Evolutionary conservation across 2,797 vertebrate species (phyloP).

Genomic region (Hoplostethus mediterraneus): DNA sequence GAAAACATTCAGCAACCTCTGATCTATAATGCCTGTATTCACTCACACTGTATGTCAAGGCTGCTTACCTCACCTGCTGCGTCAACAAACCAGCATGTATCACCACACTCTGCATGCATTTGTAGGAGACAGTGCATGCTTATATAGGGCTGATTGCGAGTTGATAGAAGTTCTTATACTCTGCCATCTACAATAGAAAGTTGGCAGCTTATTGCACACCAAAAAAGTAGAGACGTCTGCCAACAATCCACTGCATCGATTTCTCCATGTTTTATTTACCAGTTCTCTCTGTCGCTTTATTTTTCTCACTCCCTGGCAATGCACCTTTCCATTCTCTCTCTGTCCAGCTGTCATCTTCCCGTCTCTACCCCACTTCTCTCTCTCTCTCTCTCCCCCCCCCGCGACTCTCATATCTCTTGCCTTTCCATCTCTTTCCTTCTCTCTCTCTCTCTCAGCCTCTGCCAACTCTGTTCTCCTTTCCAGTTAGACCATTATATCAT

Average conservation of each 20-base stretch:
- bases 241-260: slow-evolving; percentile 14
- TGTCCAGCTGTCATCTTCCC: slow-evolving; percentile 11
- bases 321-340: slow-evolving; percentile 8
- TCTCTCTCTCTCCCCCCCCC: background rate
- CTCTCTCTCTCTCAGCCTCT: slow-evolving; percentile 8
- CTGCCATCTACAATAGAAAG: slow-evolving; percentile 13
- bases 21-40: slow-evolving; percentile 19
- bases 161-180: slow-evolving; percentile 39
- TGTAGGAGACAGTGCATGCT: background rate
- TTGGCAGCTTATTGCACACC: slow-evolving; percentile 23
- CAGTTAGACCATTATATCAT: slow-evolving; percentile 67
- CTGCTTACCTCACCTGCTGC: slow-evolving; percentile 27
- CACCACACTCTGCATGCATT: slow-evolving; percentile 15
- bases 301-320: background rate
- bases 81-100: slow-evolving; percentile 26
- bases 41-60: slow-evolving; percentile 5
- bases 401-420: slow-evolving; percentile 47
- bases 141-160: slow-evolving; percentile 27
- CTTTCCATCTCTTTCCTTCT: slow-evolving; percentile 21
- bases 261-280: slow-evolving; percentile 23
- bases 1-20: slow-evolving; percentile 37
- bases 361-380: background rate
- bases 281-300: slow-evolving; percentile 10
- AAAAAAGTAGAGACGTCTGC: slow-evolving; percentile 6
- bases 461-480: slow-evolving; percentile 51